A percentile compares a stretch with the other conserved stretches of the same genome.
phyloP scores from a whole-genome alignment of 1,140 invertebrate genomes.

The Neodiprion fabricii region DNA sequence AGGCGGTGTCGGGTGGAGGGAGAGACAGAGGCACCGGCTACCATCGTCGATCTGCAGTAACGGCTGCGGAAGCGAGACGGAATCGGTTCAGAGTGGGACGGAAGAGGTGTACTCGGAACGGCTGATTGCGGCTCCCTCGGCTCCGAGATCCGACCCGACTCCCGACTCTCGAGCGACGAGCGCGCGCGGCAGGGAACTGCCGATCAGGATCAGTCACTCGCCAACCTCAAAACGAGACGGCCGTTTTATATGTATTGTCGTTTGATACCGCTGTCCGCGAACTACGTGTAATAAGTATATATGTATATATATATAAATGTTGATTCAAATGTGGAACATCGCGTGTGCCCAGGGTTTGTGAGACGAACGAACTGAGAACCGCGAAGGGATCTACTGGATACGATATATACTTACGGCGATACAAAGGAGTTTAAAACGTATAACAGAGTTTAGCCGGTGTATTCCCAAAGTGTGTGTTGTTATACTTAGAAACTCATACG shows the following conservation, averaged over 20 bases:
- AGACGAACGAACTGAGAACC: background rate
- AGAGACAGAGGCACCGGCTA: background rate
- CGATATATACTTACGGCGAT: background rate
- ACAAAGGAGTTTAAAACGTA: too few relatives aligned
- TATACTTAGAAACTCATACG: too few relatives aligned
- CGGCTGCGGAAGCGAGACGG: too few relatives aligned
- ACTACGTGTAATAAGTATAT: background rate
- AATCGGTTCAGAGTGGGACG: too few relatives aligned
- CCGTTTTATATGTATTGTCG: constrained; percentile 13
- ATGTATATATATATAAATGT: background rate
- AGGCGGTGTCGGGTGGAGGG: background rate
- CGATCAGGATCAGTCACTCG: constrained; percentile 46
- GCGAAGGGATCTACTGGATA: background rate
- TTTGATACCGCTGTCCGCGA: constrained; percentile 20
- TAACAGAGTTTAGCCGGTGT: too few relatives aligned
- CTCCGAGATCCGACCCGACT: constrained; percentile 42
- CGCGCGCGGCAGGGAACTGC: constrained; percentile 27
- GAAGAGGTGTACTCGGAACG: too few relatives aligned
- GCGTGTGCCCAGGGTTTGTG: background rate
- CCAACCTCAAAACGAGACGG: constrained; percentile 39
- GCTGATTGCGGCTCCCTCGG: constrained; percentile 6
- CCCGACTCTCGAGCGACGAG: constrained; percentile 22
- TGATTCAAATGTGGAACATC: background rate
- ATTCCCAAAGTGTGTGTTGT: too few relatives aligned
- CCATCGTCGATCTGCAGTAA: background rate